phyloP scores from a whole-genome alignment of 2,797 vertebrate genomes.

The Schizopygopsis pylzovi region DNA sequence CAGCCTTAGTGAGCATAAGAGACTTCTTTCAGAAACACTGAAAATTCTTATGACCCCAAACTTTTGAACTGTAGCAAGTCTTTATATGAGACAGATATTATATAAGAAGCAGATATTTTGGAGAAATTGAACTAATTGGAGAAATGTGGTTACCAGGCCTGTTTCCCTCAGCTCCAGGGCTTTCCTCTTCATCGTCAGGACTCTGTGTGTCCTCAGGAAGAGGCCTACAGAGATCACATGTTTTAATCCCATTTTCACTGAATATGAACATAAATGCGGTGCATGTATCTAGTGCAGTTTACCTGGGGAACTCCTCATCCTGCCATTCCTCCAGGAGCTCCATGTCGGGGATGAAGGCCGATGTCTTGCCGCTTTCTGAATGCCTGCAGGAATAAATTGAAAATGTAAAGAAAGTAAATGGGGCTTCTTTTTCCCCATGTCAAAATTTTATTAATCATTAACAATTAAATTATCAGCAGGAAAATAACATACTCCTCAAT shows the following conservation, averaged over 20 bases:
- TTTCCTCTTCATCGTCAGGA: constrained; percentile 60
- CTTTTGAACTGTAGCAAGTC: not conserved
- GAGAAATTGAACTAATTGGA: not conserved
- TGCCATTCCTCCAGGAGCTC: constrained; percentile 81
- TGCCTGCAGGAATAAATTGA: constrained; percentile 55
- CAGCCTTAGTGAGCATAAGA: not conserved
- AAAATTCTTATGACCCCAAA: not conserved
- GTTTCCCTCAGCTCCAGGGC: constrained; percentile 41
- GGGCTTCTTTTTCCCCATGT: not conserved
- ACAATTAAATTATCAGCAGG: not conserved
- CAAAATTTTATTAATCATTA: not conserved
- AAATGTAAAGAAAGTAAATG: not conserved
- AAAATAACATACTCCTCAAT: not conserved
- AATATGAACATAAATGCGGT: not conserved
- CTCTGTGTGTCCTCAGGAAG: constrained; percentile 72
- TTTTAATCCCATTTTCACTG: not conserved
- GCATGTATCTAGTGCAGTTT: constrained; percentile 24
- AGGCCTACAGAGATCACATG: constrained; percentile 64
- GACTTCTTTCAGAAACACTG: not conserved
- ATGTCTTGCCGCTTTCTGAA: constrained; percentile 41
- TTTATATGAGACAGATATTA: not conserved
- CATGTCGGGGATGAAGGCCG: constrained; percentile 68
- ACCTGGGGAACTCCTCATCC: constrained; percentile 81
- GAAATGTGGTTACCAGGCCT: constrained; percentile 63
- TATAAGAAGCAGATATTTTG: not conserved